Evolutionary conservation across 1,140 invertebrate genomes (phyloP).

Genomic region (Leguminivora glycinivorella): DNA sequence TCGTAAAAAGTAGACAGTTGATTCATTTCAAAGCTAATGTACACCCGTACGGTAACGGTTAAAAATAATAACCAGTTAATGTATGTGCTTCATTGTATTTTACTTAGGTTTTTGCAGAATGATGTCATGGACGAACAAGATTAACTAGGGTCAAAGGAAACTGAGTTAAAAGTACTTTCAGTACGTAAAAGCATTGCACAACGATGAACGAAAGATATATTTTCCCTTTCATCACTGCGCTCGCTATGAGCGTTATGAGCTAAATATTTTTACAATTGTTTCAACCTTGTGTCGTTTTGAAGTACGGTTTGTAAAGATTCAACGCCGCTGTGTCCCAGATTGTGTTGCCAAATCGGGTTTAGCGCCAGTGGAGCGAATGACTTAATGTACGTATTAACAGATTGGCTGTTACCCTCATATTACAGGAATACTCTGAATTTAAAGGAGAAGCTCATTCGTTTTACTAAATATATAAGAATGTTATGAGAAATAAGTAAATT

Average conservation of each 20-base stretch:
- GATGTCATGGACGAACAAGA: conserved; percentile 21
- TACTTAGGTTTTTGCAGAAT: conserved; percentile 14
- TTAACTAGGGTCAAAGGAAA: conserved; percentile 3
- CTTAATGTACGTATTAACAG: background rate
- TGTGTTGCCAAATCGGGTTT: conserved; percentile 1
- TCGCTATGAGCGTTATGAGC: background rate
- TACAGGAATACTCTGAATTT: background rate
- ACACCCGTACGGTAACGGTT: conserved; percentile 16
- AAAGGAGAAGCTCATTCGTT: background rate
- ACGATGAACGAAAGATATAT: conserved; percentile 9
- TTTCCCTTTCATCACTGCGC: background rate
- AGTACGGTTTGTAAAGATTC: conserved; percentile 19
- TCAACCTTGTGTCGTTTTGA: conserved; percentile 16
- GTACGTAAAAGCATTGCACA: background rate
- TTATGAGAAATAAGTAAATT: background rate
- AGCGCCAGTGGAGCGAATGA: background rate
- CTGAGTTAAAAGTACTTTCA: background rate
- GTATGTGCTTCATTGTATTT: conserved; percentile 13
- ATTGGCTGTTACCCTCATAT: background rate
- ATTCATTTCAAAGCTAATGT: conserved; percentile 17
- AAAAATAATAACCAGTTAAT: conserved; percentile 9
- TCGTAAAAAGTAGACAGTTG: background rate
- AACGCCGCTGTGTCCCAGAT: conserved; percentile 9
- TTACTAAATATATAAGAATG: too few relatives aligned
- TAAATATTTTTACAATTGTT: conserved; percentile 17